These are phyloP conservation scores for Alsophila aescularia DNA, from an alignment of 2,888 invertebrate species.

Conservation along the genomic window DNA sequence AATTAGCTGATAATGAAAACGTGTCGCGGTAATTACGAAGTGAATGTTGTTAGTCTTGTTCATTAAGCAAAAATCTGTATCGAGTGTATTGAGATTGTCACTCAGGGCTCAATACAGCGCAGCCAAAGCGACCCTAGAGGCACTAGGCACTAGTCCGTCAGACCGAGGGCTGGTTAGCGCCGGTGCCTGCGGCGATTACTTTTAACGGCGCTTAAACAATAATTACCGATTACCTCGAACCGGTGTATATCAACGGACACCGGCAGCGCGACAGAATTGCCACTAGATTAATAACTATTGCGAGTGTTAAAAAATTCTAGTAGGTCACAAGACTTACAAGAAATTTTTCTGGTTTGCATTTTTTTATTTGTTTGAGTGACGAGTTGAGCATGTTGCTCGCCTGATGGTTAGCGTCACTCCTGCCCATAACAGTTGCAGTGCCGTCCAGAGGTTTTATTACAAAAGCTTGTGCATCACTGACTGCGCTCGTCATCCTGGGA, in stretches of 20 bases:
- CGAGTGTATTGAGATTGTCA: constrained; percentile 64
- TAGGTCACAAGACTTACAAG: constrained; percentile 19
- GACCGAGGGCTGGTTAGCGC: constrained; percentile 47
- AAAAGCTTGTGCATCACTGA: too few species aligned
- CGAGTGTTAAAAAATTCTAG: constrained; percentile 38
- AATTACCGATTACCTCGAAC: constrained; percentile 74
- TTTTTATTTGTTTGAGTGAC: too few species aligned
- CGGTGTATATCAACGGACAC: constrained; percentile 57
- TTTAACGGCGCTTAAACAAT: constrained; percentile 77
- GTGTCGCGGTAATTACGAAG: constrained; percentile 65
- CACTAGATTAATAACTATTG: constrained; percentile 51
- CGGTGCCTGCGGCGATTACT: constrained; percentile 62
- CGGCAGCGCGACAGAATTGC: constrained; percentile 48
- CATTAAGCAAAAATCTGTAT: constrained; percentile 70
- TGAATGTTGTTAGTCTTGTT: constrained; percentile 73
- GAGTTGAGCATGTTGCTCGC: too few species aligned
- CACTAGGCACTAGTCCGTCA: constrained; percentile 29
- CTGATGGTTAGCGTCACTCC: too few species aligned
- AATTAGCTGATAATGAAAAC: constrained; percentile 63
- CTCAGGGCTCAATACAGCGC: constrained; percentile 55
- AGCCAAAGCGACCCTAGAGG: constrained; percentile 36
- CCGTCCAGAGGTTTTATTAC: too few species aligned
- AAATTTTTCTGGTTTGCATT: constrained; percentile 14
- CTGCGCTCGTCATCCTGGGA: too few species aligned
- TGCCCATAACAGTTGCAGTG: too few species aligned